Conservation (phyloP, 2,113 vertebrate genomes). For the Coptodon rendalli region DNA sequence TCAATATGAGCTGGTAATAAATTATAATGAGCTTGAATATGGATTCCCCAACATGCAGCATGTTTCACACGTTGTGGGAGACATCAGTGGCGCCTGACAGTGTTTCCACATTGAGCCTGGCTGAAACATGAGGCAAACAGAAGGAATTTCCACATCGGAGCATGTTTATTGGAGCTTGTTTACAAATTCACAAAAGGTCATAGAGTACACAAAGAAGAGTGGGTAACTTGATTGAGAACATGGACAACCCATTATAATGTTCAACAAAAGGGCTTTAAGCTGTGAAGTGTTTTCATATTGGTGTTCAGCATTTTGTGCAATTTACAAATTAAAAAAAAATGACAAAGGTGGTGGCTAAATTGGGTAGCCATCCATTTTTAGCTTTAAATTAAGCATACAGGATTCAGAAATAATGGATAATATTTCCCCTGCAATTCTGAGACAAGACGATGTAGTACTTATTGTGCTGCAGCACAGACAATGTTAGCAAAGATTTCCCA, state of each 20-base stretch:
- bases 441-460: not conserved
- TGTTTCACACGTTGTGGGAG: not conserved
- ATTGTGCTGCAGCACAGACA: not conserved
- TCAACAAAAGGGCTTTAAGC: not conserved
- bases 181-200: not conserved
- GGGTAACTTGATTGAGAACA: not conserved
- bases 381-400: not conserved
- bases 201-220: not conserved
- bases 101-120: not conserved
- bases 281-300: not conserved
- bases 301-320: not conserved
- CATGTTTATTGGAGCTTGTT: not conserved
- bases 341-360: not conserved
- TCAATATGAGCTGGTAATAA: not conserved
- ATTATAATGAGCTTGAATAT: not conserved
- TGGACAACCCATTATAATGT: not conserved
- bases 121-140: not conserved
- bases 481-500: not conserved
- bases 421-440: not conserved
- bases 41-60: not conserved
- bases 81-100: slow-evolving; percentile 1
- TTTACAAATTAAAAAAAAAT: not conserved
- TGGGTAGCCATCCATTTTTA: not conserved
- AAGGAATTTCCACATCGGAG: not conserved
- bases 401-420: not conserved